These are phyloP conservation scores for Babylonia areolata DNA, from an alignment of 1,140 invertebrate species.

Conservation along the genomic window DNA sequence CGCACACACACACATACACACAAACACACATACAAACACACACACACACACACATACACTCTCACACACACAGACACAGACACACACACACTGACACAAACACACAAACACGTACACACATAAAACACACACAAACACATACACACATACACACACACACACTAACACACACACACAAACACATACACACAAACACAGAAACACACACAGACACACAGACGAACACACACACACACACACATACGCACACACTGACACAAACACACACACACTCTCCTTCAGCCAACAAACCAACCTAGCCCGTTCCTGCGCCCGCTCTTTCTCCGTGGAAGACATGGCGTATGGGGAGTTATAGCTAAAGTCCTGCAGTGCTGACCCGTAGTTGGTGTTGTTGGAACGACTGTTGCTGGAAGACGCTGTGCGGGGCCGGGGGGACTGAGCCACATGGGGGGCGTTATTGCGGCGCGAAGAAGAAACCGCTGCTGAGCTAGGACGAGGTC, in stretches of 20 bases:
- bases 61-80: neutral
- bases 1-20: neutral
- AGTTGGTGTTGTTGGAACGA: constrained; percentile 3
- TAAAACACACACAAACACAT: neutral
- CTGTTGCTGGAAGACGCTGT: constrained; percentile 10
- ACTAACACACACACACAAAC: neutral
- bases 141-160: neutral
- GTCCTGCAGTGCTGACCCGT: constrained; percentile 44
- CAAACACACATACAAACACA: neutral
- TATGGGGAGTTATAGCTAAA: constrained; percentile 70
- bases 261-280: neutral
- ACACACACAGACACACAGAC: neutral
- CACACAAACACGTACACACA: neutral
- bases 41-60: neutral
- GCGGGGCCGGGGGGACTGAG: constrained; percentile 23
- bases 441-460: neutral
- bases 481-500: constrained; percentile 55
- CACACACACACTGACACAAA: neutral
- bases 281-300: constrained; percentile 50
- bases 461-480: constrained; percentile 5
- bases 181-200: neutral
- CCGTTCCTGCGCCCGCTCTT: constrained; percentile 39
- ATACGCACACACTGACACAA: neutral
- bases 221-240: neutral
- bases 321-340: constrained; percentile 56